phyloP scores from a whole-genome alignment of 2,888 invertebrate genomes.

The Lasioglossum pauxillum region DNA sequence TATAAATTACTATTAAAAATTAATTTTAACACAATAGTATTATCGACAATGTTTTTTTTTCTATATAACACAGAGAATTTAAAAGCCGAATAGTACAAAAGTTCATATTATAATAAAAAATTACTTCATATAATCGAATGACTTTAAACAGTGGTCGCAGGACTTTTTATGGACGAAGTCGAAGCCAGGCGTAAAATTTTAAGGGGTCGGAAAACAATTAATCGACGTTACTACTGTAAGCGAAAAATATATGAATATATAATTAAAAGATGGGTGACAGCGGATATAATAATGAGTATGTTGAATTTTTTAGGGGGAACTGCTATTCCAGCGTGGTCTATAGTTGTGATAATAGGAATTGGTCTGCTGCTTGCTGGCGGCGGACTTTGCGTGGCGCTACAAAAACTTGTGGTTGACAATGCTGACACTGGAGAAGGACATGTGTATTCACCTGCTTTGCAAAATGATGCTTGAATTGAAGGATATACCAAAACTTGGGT shows the following conservation, averaged over 20 bases:
- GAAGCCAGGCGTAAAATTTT: constrained; percentile 93
- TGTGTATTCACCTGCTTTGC: constrained; percentile 86
- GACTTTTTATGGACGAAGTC: constrained; percentile 89
- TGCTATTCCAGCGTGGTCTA: constrained; percentile 92
- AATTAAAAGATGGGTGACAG: neutral
- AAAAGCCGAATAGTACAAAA: neutral
- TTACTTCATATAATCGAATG: constrained; percentile 11
- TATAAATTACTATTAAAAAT: neutral
- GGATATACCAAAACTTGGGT: constrained; percentile 2
- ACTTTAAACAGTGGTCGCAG: constrained; percentile 87
- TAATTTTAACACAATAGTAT: neutral
- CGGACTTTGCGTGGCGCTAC: constrained; percentile 88
- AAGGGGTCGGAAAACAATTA: constrained; percentile 91
- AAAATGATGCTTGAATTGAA: constrained; percentile 84
- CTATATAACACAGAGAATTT: neutral
- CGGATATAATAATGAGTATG: neutral
- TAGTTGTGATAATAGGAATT: constrained; percentile 89
- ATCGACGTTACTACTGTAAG: constrained; percentile 92
- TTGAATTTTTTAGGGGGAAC: constrained; percentile 86
- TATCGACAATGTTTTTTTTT: neutral
- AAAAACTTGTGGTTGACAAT: constrained; percentile 88
- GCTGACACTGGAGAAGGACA: constrained; percentile 85
- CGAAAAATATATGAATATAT: constrained; percentile 67
- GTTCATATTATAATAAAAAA: neutral
- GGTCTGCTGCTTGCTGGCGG: constrained; percentile 90